These are phyloP conservation scores for Tineola bisselliella DNA, from an alignment of 2,888 invertebrate genomes.

Conservation along the genomic window DNA sequence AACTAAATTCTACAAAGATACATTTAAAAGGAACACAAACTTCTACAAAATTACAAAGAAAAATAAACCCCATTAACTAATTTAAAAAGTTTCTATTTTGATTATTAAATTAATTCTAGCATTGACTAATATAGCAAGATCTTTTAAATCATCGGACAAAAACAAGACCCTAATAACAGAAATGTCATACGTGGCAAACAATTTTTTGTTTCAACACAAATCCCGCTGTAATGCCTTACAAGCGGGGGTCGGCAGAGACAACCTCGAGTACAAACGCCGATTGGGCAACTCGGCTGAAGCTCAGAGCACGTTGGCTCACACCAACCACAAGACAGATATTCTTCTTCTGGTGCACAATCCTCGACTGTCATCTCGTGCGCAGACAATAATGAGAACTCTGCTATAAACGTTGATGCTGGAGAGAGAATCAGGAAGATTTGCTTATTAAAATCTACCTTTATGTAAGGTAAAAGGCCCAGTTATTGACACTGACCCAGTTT, in stretches of 20 bases:
- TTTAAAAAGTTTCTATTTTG: not conserved
- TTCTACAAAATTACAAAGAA: not conserved
- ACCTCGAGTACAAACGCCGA: slow-evolving; percentile 35
- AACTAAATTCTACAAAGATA: not conserved
- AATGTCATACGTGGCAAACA: slow-evolving; percentile 34
- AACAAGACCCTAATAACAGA: not conserved
- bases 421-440: no score
- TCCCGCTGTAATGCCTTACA: slow-evolving; percentile 40
- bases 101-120: not conserved
- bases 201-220: slow-evolving; percentile 32
- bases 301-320: slow-evolving; percentile 47
- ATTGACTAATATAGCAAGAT: no score
- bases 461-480: no score
- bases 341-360: slow-evolving; percentile 43
- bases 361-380: slow-evolving; percentile 30
- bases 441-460: no score
- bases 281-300: slow-evolving; percentile 32
- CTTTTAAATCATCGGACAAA: no score
- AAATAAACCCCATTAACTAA: not conserved
- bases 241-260: slow-evolving; percentile 44
- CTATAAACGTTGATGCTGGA: not conserved
- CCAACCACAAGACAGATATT: slow-evolving; percentile 44
- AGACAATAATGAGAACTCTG: slow-evolving; percentile 13
- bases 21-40: not conserved
- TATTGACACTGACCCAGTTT: no score